A percentile compares a stretch with the other conserved stretches of the same genome.
phyloP scores from a whole-genome alignment of 2,113 vertebrate species.

The Elaphurus davidianus region DNA sequence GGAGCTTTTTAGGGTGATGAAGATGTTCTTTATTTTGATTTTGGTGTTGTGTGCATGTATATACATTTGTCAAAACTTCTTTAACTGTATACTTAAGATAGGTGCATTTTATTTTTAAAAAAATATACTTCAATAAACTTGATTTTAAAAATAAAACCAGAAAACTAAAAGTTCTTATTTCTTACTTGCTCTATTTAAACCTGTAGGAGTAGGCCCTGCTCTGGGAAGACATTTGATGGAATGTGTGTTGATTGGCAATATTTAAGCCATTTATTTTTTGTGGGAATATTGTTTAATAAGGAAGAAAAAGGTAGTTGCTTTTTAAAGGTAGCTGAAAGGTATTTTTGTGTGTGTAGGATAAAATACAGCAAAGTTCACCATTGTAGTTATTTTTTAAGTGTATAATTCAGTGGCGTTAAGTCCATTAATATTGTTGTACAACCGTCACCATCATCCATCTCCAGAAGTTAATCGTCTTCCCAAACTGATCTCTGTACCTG shows the following conservation, averaged over 20 bases:
- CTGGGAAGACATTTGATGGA: background rate
- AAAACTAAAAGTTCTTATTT: background rate
- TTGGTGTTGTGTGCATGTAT: background rate
- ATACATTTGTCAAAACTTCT: background rate
- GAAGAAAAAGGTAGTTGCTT: background rate
- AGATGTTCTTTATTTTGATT: background rate
- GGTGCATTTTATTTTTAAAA: background rate
- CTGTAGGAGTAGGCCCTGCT: background rate
- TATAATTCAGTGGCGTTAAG: background rate
- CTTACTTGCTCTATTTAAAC: background rate
- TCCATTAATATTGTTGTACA: background rate
- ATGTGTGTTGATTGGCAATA: background rate
- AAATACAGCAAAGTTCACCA: background rate
- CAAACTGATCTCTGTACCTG: background rate
- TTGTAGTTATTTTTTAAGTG: background rate
- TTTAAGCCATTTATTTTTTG: background rate
- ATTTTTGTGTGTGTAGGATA: background rate
- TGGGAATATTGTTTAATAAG: background rate
- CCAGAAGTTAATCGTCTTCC: background rate
- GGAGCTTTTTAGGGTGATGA: background rate
- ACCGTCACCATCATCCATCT: background rate
- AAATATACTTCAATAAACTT: background rate
- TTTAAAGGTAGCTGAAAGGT: background rate
- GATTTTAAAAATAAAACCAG: background rate
- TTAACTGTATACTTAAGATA: background rate